Conservation (phyloP, 2,113 vertebrate species). For the Petrocephalus microphthalmus region DNA sequence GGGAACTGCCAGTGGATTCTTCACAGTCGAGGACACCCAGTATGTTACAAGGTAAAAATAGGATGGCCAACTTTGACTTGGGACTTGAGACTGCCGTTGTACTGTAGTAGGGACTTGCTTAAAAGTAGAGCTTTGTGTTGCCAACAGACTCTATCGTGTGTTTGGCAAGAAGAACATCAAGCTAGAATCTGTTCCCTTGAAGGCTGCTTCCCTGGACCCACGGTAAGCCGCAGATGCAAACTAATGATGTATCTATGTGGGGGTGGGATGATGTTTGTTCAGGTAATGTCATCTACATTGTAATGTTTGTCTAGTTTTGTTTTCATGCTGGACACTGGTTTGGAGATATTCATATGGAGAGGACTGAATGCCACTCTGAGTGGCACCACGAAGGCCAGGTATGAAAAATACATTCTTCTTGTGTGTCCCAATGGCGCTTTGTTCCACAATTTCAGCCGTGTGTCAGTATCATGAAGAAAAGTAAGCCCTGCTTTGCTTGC, state of each 20-base stretch:
- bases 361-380: constrained; percentile 82
- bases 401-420: neutral
- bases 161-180: constrained; percentile 92
- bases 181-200: constrained; percentile 81
- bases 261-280: neutral
- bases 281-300: neutral
- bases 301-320: constrained; percentile 66
- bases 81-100: neutral
- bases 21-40: constrained; percentile 82
- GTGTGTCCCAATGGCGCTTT: neutral
- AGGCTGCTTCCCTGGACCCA: constrained; percentile 79
- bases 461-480: neutral
- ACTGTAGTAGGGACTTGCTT: neutral
- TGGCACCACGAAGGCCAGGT: constrained; percentile 92
- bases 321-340: constrained; percentile 80
- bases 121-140: constrained; percentile 9
- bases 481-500: neutral
- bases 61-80: neutral
- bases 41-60: constrained; percentile 72
- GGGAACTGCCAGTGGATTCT: constrained; percentile 89
- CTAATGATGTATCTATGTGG: neutral
- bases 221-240: constrained; percentile 58
- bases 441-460: neutral
- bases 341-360: constrained; percentile 84
- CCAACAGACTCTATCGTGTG: constrained; percentile 81